Evolutionary conservation across 1,140 invertebrate species (phyloP), one percentile per base, ranked within the genome.

Genomic region (Pseudomyrmex gracilis): DNA sequence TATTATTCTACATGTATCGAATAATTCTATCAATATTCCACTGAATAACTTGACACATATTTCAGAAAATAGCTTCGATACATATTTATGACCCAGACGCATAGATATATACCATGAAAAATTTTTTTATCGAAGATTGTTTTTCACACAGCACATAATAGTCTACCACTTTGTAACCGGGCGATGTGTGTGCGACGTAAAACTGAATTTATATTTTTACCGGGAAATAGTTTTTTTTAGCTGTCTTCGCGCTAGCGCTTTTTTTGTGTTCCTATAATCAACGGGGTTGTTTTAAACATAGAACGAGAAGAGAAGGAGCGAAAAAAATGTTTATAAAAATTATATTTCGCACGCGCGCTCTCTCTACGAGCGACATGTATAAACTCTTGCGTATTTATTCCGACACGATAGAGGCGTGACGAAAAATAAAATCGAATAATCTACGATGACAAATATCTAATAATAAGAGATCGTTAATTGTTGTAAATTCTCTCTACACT

Each of bases 41-140:
- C 58, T 58, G 76, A 77, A 77, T 80, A 80, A 60, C 76, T 80
- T 80, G 66, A 80, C 76, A 70, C 53, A 80, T 58, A 80, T 80
- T 70, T 70, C 66, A 49, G 66, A n/a, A 70, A 70, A 58, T 58
- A 71, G 43, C n/a, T 43, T 47, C 53, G 45, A 80, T 80, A 77
- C 24, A 77, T 77, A 80, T 80, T 80, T 80, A 70, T 80, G 43
- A 70, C 12, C 24, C 74, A 15, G 0, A 12, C 45, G 60, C 8
- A 73, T 47, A 57, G 5, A 57, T 78, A 78, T 22, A n/a, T n/a
- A 57, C n/a, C 4, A 68, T 47, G 17, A 34, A 34, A 34, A 34
- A 5, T 34, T 34, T 34, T 68, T 67, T 78, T 55, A 68, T 57
- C 12, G 9, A 55, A 53, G 34, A 67, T 68, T 57, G 53, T 73